These are phyloP conservation scores for Orchesella flavescens DNA, from an alignment of 2,888 invertebrate genomes.

Conservation along the genomic window DNA sequence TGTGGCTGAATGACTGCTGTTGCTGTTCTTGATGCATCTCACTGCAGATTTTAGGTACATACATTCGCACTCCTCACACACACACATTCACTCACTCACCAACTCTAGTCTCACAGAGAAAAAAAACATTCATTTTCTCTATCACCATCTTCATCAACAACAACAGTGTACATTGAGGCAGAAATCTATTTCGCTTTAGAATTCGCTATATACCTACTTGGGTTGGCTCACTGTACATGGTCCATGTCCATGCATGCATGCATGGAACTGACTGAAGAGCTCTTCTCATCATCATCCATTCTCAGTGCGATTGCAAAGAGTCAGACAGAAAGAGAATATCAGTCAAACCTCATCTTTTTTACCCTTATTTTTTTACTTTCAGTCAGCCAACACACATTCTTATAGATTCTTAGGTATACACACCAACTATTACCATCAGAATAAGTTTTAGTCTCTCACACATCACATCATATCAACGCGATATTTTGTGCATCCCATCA, in stretches of 20 bases:
- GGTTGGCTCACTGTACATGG: too few relatives aligned
- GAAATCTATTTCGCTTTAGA: background rate
- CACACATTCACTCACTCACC: background rate
- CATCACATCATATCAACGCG: too few relatives aligned
- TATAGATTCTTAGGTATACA: background rate
- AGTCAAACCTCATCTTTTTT: conserved; percentile 17
- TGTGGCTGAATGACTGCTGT: too few relatives aligned
- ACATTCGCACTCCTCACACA: background rate
- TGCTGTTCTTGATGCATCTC: background rate
- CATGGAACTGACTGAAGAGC: too few relatives aligned
- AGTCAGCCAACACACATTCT: background rate
- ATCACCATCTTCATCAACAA: conserved; percentile 14
- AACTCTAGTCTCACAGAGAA: background rate
- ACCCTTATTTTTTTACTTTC: background rate
- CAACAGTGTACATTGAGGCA: conserved; percentile 2
- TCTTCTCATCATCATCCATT: too few relatives aligned
- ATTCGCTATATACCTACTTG: too few relatives aligned
- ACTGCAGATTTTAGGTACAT: conserved; percentile 25
- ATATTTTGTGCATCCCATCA: background rate
- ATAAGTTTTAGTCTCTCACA: too few relatives aligned
- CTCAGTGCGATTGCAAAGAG: background rate
- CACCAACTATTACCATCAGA: too few relatives aligned
- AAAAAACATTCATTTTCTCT: conserved; percentile 12
- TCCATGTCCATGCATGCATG: too few relatives aligned
- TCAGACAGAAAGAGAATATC: background rate